Evolutionary conservation across 2,797 vertebrate genomes (phyloP), one percentile per base, ranked within the genome.

Genomic region (Liparis tanakae): DNA sequence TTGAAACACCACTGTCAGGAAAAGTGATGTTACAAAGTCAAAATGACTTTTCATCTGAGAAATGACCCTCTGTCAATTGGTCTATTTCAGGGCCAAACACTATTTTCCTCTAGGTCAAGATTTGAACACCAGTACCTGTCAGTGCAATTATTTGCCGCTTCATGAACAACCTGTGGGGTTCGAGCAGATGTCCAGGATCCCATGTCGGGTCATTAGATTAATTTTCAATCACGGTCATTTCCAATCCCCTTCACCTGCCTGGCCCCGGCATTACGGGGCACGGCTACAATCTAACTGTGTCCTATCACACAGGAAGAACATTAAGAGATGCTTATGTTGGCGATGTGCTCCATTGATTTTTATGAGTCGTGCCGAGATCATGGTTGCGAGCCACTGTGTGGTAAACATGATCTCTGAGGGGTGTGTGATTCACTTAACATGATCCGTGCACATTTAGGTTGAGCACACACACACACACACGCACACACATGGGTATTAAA

Each of bases 121-220:
- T 72, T 64, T 72, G 44, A 67, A 67, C 74, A 63, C 69, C 59
- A 30, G 39, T 36, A 63, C 62, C 83, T 63, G 80, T 85, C 89
- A 57, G 65, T 34, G 63, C 77, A 85, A 92, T 89, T 85, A 90
- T 74, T 80, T 18, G 41, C 64, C 1, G 18, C 74, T 84, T 87
- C 80, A 85, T 87, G 86, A 87, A 88, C 91, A 91, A 90, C 86
- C 81, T 83, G 87, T 78, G 82, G 89, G 83, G 78, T 83, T 77
- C 63, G 71, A 90, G 90, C 90, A 92, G 91, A 94, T 93, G 90
- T 85, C 93, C 88, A 85, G 89, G 90, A 93, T 93, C 90, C 91
- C 85, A 82, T 89, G 91, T 90, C 83, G 78, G 82, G 91, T 93
- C 93, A 94, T 94, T 95, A 90, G 89, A 95, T 95, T 95, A 94